phyloP scores from a whole-genome alignment of 2,797 vertebrate species.

The Rousettus madagascariensis region DNA sequence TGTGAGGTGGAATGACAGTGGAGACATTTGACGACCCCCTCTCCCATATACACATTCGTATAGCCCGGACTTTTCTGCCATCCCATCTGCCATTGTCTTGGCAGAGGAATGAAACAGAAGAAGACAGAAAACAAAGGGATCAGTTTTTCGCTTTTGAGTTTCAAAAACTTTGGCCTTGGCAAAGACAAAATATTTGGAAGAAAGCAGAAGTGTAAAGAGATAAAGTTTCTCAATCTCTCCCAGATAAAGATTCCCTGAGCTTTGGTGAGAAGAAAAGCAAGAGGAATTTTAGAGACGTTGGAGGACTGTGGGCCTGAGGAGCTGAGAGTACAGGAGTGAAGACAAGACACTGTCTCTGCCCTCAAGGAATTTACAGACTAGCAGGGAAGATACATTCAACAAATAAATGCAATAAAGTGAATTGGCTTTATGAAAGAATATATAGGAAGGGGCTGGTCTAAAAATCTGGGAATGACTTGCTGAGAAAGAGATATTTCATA shows the following conservation, averaged over 20 bases:
- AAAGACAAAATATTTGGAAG: constrained; percentile 39
- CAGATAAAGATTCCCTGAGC: background rate
- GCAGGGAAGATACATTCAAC: background rate
- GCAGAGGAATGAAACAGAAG: background rate
- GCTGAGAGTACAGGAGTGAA: background rate
- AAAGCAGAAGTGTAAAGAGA: constrained; percentile 30
- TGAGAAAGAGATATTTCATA: background rate
- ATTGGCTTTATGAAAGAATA: background rate
- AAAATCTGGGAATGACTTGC: background rate
- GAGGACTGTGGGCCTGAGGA: background rate
- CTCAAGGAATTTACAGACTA: background rate
- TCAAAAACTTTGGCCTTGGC: constrained; percentile 7
- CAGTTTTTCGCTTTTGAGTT: background rate
- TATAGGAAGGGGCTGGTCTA: background rate
- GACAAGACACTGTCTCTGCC: background rate
- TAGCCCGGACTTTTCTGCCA: background rate
- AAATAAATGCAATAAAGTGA: background rate
- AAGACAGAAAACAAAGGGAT: background rate
- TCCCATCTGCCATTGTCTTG: background rate
- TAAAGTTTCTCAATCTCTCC: background rate
- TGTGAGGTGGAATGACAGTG: background rate
- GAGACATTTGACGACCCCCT: background rate
- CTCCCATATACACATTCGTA: background rate
- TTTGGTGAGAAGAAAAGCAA: background rate
- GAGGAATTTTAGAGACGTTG: background rate